Conservation (phyloP, 1,140 invertebrate species). For the Gonatopus flavifemur region DNA sequence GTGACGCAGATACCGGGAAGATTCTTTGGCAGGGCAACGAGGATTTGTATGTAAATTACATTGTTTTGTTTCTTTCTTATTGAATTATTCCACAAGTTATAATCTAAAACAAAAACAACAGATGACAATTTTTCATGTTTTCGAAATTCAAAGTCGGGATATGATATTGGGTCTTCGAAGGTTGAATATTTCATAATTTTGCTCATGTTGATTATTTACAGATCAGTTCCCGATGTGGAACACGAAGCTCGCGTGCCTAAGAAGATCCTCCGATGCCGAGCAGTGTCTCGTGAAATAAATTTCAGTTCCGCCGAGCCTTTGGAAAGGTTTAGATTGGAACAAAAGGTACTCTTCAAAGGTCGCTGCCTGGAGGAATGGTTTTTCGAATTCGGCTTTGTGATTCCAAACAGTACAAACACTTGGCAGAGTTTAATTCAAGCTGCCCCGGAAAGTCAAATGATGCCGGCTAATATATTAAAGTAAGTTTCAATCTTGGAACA, state of each 20-base stretch:
- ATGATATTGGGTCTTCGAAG: too few relatives aligned
- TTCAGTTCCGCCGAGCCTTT: constrained; percentile 96
- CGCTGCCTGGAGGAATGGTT: constrained; percentile 94
- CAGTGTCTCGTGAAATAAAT: constrained; percentile 96
- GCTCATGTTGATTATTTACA: constrained; percentile 37
- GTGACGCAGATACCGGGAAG: constrained; percentile 94
- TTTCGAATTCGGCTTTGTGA: constrained; percentile 99
- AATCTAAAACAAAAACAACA: too few relatives aligned
- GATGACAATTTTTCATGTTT: constrained; percentile 1
- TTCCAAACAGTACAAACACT: constrained; percentile 97
- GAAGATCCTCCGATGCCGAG: constrained; percentile 91
- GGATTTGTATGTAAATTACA: constrained; percentile 76
- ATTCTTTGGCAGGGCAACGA: constrained; percentile 97
- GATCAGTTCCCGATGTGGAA: constrained; percentile 82
- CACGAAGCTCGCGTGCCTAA: constrained; percentile 97
- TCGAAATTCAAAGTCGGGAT: too few relatives aligned
- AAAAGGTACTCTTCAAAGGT: constrained; percentile 83
- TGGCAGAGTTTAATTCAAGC: constrained; percentile 99
- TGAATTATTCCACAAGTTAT: neutral
- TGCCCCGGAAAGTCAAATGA: constrained; percentile 99
- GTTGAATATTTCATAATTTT: too few relatives aligned
- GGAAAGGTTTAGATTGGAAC: constrained; percentile 96
- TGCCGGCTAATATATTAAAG: constrained; percentile 97
- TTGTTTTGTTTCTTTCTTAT: neutral
- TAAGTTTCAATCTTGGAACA: constrained; percentile 50